Percentiles rank a stretch among this genome's conserved stretches.
phyloP scores from a whole-genome alignment of 2,888 invertebrate genomes.

The Drosophila testacea region DNA sequence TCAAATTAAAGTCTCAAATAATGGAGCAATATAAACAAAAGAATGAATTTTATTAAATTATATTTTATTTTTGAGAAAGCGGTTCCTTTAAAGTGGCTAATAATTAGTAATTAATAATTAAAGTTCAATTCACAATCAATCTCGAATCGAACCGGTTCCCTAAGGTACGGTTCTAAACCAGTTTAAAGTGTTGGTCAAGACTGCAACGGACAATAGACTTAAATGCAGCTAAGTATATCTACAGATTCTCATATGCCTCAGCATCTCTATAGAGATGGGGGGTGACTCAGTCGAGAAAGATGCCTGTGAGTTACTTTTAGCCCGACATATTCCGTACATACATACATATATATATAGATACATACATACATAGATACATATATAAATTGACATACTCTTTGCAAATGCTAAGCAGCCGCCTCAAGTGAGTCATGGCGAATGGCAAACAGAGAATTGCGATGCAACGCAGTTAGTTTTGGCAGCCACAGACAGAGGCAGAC shows the following conservation, averaged over 20 bases:
- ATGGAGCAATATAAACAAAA: too few species aligned
- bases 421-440: conserved; percentile 42
- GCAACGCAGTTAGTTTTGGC: conserved; percentile 56
- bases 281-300: conserved; percentile 35
- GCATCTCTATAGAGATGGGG: conserved; percentile 9
- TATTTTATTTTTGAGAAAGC: too few species aligned
- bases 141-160: too few species aligned
- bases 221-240: background rate
- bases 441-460: conserved; percentile 42
- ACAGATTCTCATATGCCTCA: background rate
- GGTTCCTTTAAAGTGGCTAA: too few species aligned
- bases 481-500: conserved; percentile 31
- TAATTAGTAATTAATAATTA: too few species aligned
- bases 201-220: background rate
- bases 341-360: conserved; percentile 48
- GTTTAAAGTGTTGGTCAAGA: background rate
- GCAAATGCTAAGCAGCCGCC: conserved; percentile 41
- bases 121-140: too few species aligned
- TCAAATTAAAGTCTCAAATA: too few species aligned
- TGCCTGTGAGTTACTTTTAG: conserved; percentile 48
- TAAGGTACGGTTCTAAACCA: too few species aligned
- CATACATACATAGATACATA: background rate
- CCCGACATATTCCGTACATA: conserved; percentile 50
- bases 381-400: background rate
- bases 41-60: too few species aligned